These are phyloP conservation scores for Zonitis immaculata DNA, from an alignment of 2,888 invertebrate species.

Conservation along the genomic window DNA sequence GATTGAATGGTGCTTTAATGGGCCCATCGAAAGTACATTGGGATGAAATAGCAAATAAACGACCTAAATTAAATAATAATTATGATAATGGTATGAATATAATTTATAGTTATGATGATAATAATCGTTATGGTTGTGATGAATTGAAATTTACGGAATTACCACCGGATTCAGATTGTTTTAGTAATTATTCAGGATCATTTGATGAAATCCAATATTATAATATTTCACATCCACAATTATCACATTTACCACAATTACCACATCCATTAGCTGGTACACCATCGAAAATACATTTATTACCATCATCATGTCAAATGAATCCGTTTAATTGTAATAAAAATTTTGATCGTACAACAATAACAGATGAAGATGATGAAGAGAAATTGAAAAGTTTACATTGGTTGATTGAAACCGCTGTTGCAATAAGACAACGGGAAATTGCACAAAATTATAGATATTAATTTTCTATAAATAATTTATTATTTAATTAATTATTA, in stretches of 20 bases:
- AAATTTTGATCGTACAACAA: constrained; percentile 30
- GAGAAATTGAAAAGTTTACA: constrained; percentile 40
- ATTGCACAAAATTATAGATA: constrained; percentile 27
- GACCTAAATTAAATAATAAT: constrained; percentile 27
- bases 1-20: constrained; percentile 41
- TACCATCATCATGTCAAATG: constrained; percentile 50
- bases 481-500: too few relatives aligned
- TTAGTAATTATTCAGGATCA: background rate
- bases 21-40: background rate
- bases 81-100: constrained; percentile 58
- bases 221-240: constrained; percentile 53
- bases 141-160: constrained; percentile 71
- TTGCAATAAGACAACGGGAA: constrained; percentile 38
- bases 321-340: constrained; percentile 36
- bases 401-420: constrained; percentile 39
- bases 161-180: constrained; percentile 52
- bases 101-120: constrained; percentile 59
- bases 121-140: constrained; percentile 67
- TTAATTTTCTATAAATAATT: background rate
- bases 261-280: constrained; percentile 48
- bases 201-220: constrained; percentile 44
- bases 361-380: constrained; percentile 29
- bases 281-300: constrained; percentile 50
- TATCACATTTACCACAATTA: constrained; percentile 57
- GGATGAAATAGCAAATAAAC: too few relatives aligned